Evolutionary conservation across 2,797 vertebrate genomes (phyloP).

Genomic region (Loris lydekkerianus): DNA sequence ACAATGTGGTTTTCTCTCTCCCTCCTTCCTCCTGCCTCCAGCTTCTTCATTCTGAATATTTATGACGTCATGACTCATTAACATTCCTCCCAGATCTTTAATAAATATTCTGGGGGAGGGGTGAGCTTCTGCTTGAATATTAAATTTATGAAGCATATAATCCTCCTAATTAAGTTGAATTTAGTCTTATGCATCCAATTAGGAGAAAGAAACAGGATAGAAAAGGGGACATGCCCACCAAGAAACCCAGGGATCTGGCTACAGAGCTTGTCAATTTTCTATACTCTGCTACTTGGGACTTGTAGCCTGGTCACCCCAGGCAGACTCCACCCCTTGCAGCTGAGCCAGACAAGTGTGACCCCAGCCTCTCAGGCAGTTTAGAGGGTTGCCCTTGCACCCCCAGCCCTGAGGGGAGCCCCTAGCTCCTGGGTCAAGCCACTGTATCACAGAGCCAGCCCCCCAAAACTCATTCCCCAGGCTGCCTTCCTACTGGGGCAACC

Average conservation of each 20-base stretch:
- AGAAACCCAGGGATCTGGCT: background rate
- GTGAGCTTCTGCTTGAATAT: slow-evolving; percentile 85
- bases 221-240: background rate
- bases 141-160: slow-evolving; percentile 88
- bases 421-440: background rate
- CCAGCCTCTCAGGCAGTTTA: background rate
- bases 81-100: slow-evolving; percentile 86
- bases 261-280: background rate
- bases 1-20: slow-evolving; percentile 52
- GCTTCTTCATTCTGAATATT: slow-evolving; percentile 78
- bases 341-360: background rate
- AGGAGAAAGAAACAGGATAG: slow-evolving; percentile 57
- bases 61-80: slow-evolving; percentile 85
- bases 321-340: background rate
- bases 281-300: background rate
- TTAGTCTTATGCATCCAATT: slow-evolving; percentile 85
- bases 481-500: background rate
- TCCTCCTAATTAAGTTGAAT: slow-evolving; percentile 87
- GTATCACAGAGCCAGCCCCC: background rate
- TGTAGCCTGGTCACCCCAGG: too few species aligned
- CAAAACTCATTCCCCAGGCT: accelerated
- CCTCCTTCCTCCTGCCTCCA: slow-evolving; percentile 73
- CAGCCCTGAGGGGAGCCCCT: background rate
- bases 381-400: background rate
- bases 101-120: slow-evolving; percentile 79